These are phyloP conservation scores for Loris lydekkerianus DNA, from an alignment of 2,797 vertebrate species.

Conservation along the genomic window DNA sequence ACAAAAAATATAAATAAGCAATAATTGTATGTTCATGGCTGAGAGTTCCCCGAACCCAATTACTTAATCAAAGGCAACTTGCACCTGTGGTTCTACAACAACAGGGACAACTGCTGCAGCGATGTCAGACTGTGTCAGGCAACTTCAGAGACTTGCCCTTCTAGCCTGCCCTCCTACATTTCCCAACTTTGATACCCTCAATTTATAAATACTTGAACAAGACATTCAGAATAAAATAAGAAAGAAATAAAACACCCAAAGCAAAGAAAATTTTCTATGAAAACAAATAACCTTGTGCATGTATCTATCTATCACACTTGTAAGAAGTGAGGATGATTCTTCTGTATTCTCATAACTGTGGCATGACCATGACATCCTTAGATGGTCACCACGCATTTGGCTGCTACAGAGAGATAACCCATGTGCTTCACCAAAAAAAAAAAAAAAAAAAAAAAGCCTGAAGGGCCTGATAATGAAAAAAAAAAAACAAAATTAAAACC, in stretches of 20 bases:
- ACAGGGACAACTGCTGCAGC: neutral
- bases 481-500: no score
- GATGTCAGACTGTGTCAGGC: neutral
- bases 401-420: neutral
- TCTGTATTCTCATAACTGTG: neutral
- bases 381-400: neutral
- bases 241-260: neutral
- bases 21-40: constrained; percentile 76
- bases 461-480: neutral
- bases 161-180: neutral
- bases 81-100: neutral
- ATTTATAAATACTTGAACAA: constrained; percentile 61
- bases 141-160: constrained; percentile 5
- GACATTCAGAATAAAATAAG: neutral
- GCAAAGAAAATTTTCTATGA: neutral
- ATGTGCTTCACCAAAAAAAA: neutral
- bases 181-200: neutral
- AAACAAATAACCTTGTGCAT: neutral
- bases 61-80: constrained; percentile 71
- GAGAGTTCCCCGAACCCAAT: constrained; percentile 69
- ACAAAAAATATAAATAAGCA: constrained; percentile 65
- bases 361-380: neutral
- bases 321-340: neutral
- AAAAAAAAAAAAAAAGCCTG: neutral
- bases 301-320: neutral